Evolutionary conservation across 2,797 vertebrate species (phyloP).

Genomic region (Acomys russatus): DNA sequence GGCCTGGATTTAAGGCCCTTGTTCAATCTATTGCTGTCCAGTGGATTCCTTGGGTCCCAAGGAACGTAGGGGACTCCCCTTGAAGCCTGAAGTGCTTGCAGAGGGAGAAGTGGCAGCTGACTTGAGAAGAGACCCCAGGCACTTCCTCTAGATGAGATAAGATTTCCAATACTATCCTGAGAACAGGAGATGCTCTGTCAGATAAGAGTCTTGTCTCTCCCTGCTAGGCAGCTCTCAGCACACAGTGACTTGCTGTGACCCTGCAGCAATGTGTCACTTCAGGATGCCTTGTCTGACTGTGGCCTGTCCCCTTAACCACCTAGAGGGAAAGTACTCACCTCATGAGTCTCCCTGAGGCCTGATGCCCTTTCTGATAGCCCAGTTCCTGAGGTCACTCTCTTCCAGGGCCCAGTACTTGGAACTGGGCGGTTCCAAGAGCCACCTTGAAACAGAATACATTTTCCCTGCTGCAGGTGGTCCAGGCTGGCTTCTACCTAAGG

Average conservation of each 20-base stretch:
- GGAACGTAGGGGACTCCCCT: not conserved
- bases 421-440: no score
- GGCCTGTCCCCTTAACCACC: not conserved
- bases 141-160: not conserved
- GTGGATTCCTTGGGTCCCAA: not conserved
- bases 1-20: not conserved
- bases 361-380: not conserved
- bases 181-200: not conserved
- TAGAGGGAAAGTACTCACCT: not conserved
- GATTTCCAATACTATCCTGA: not conserved
- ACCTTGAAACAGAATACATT: not conserved
- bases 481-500: not conserved
- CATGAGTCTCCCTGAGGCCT: not conserved
- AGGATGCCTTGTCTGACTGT: not conserved
- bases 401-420: not conserved
- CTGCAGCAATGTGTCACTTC: not conserved
- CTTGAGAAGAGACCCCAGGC: not conserved
- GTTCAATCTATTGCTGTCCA: not conserved
- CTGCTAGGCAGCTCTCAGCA: not conserved
- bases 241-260: not conserved
- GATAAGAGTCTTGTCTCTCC: no score
- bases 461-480: not conserved
- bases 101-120: not conserved
- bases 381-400: not conserved
- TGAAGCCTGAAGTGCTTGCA: not conserved